A percentile compares a stretch with the other conserved stretches of the same genome.
Conservation (phyloP, 1,140 invertebrate genomes). For the Drosophila ercepeae region DNA sequence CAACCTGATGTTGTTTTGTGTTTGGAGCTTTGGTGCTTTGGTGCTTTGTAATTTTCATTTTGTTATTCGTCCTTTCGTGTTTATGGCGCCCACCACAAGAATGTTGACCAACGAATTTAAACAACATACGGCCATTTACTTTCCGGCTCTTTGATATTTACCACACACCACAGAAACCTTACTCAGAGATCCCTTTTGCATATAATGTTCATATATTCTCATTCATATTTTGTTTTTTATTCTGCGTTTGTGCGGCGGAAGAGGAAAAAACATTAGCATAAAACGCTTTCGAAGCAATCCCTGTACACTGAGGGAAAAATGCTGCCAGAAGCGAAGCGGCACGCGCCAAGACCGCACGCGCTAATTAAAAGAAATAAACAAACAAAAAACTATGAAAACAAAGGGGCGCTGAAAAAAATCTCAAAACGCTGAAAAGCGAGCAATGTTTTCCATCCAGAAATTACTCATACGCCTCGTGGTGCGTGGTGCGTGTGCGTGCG, state of each 20-base stretch:
- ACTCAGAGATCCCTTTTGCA: constrained; percentile 15
- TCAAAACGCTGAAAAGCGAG: constrained; percentile 2
- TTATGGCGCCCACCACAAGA: constrained; percentile 55
- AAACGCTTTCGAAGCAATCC: constrained; percentile 45
- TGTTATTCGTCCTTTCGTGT: constrained; percentile 38
- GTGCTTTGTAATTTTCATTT: constrained; percentile 36
- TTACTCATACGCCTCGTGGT: constrained; percentile 62
- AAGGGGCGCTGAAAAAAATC: constrained; percentile 1
- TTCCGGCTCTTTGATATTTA: constrained; percentile 55
- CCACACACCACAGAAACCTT: constrained; percentile 1
- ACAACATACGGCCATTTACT: constrained; percentile 56
- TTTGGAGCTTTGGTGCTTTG: no score
- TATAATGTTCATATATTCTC: constrained; percentile 56
- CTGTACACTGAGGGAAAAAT: constrained; percentile 34
- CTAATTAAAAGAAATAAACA: constrained; percentile 76
- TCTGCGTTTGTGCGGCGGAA: constrained; percentile 31
- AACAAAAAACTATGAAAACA: constrained; percentile 44
- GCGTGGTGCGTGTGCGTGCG: constrained; percentile 63
- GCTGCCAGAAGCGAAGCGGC: constrained; percentile 31
- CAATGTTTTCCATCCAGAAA: constrained; percentile 14
- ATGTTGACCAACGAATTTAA: constrained; percentile 66
- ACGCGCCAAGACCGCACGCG: constrained; percentile 54
- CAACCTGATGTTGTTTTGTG: no score
- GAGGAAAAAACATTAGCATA: constrained; percentile 67
- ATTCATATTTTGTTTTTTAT: constrained; percentile 29